Conservation (phyloP, 2,888 invertebrate species). For the Patella depressa region DNA sequence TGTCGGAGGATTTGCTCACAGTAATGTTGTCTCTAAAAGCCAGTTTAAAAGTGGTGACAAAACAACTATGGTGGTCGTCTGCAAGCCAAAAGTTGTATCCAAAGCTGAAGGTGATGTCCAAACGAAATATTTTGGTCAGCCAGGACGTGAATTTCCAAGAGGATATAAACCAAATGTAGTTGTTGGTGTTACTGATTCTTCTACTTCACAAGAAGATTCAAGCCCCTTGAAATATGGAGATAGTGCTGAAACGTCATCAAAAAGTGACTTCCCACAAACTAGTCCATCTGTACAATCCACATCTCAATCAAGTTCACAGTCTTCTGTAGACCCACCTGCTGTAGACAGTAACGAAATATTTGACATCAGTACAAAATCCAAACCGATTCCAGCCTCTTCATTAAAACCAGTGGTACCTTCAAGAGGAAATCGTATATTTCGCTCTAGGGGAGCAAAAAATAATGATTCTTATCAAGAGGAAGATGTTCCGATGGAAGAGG, state of each 20-base stretch:
- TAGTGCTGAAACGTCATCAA: neutral
- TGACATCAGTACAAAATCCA: conserved; percentile 2
- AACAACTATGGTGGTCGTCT: conserved; percentile 60
- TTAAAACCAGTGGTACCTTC: neutral
- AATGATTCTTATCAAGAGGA: conserved; percentile 19
- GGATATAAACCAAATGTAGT: conserved; percentile 6
- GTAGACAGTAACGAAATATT: neutral
- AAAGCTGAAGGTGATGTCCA: conserved; percentile 51
- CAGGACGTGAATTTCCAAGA: conserved; percentile 13
- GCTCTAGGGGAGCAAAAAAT: neutral
- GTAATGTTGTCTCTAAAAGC: conserved; percentile 53
- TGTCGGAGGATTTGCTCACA: conserved; percentile 48
- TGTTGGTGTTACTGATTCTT: neutral
- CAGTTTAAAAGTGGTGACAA: conserved; percentile 55
- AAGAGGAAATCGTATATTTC: neutral
- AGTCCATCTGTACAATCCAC: neutral
- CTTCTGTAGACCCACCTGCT: neutral
- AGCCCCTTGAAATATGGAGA: no score
- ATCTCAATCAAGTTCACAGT: neutral
- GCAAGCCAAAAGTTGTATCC: conserved; percentile 54
- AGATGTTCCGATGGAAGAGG: conserved; percentile 14
- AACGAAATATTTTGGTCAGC: conserved; percentile 45
- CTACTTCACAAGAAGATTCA: neutral
- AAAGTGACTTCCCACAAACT: neutral
- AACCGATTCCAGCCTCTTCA: conserved; percentile 3